Evolutionary conservation across 2,888 invertebrate species (phyloP).

Genomic region (Acleris emargana): DNA sequence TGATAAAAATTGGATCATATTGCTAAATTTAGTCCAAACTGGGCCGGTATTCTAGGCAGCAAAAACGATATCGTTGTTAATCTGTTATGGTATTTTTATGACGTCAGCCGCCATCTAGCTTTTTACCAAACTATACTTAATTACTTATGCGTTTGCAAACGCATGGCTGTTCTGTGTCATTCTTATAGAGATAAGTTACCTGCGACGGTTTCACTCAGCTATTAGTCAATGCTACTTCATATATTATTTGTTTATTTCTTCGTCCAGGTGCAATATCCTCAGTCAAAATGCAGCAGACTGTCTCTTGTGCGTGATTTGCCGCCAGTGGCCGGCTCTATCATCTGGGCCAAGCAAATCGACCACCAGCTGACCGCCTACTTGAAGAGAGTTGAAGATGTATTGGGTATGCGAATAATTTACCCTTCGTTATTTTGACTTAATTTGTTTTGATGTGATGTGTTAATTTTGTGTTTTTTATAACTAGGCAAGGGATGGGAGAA

Average conservation of each 20-base stretch:
- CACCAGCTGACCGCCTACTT: slow-evolving; percentile 98
- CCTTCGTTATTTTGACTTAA: not conserved
- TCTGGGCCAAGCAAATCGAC: slow-evolving; percentile 99
- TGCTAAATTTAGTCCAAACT: too few species aligned
- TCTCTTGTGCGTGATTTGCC: slow-evolving; percentile 97
- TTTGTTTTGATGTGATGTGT: not conserved
- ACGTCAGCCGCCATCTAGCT: too few species aligned
- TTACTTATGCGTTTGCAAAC: too few species aligned
- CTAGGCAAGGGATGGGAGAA: slow-evolving; percentile 99
- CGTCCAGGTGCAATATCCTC: slow-evolving; percentile 94
- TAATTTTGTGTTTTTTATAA: slow-evolving; percentile 9
- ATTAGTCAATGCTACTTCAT: too few species aligned
- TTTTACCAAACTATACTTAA: too few species aligned
- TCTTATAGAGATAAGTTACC: too few species aligned
- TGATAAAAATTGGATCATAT: too few species aligned
- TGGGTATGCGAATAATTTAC: slow-evolving; percentile 83
- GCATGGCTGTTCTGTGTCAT: too few species aligned
- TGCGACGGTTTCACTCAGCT: too few species aligned
- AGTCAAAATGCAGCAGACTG: slow-evolving; percentile 96
- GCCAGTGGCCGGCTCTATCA: slow-evolving; percentile 98
- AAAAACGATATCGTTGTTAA: too few species aligned
- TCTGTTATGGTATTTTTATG: too few species aligned
- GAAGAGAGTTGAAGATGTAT: slow-evolving; percentile 98
- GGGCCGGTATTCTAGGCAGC: too few species aligned
- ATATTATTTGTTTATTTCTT: not conserved